Percentiles rank a stretch among this genome's conserved stretches.
These are phyloP conservation scores for Hemitrygon akajei DNA, from an alignment of 2,797 vertebrate species.

Conservation along the genomic window DNA sequence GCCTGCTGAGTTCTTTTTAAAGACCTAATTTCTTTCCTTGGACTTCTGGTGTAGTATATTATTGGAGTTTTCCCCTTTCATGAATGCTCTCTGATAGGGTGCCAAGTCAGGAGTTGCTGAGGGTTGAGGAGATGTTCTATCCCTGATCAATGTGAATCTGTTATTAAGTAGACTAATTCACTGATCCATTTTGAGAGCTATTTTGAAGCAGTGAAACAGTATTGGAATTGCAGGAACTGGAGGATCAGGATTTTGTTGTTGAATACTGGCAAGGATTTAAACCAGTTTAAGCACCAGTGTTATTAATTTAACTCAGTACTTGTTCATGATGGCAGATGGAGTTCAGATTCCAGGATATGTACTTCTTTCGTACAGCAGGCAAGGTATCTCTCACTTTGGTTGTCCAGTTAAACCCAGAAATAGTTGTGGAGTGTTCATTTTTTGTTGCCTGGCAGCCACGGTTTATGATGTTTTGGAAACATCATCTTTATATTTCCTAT, in stretches of 20 bases:
- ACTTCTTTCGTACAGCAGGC: not conserved
- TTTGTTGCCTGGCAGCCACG: not conserved
- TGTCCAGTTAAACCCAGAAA: not conserved
- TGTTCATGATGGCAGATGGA: not conserved
- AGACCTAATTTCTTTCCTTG: too few relatives aligned
- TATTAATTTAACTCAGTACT: constrained; percentile 10
- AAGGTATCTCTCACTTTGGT: not conserved
- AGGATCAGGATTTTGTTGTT: not conserved
- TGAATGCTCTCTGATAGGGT: too few relatives aligned
- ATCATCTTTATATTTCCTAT: not conserved
- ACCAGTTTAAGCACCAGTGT: not conserved
- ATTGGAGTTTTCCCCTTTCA: too few relatives aligned
- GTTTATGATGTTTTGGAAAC: constrained; percentile 25
- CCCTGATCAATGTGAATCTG: not conserved
- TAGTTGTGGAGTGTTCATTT: not conserved
- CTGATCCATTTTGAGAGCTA: not conserved
- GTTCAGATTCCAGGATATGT: constrained; percentile 18
- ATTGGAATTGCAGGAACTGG: not conserved
- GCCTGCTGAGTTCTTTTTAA: too few relatives aligned
- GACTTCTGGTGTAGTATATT: too few relatives aligned
- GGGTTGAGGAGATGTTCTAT: too few relatives aligned
- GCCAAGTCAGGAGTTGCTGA: too few relatives aligned
- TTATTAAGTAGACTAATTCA: not conserved
- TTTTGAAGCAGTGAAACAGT: not conserved
- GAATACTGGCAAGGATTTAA: not conserved